A percentile compares a stretch with the other conserved stretches of the same genome.
phyloP scores from a whole-genome alignment of 2,797 vertebrate genomes.

The Novumbra hubbsi region DNA sequence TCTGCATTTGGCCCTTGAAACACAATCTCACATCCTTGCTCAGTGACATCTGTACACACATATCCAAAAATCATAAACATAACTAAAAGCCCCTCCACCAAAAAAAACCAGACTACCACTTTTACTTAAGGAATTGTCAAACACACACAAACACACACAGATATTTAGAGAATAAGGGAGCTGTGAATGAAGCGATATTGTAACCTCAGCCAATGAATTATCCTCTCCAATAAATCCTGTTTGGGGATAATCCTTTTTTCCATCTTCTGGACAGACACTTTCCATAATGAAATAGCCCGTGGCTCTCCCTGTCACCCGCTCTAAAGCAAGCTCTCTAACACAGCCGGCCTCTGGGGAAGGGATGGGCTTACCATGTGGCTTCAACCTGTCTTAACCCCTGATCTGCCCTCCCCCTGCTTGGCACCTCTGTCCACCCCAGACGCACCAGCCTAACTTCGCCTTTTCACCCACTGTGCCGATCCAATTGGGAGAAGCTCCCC shows the following conservation, averaged over 20 bases:
- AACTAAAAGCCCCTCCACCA: background rate
- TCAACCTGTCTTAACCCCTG: conserved; percentile 71
- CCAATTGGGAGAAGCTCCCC: conserved; percentile 50
- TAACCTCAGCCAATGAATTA: conserved; percentile 81
- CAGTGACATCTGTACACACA: conserved; percentile 2
- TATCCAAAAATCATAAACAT: conserved; percentile 16
- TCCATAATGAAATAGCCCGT: conserved; percentile 81
- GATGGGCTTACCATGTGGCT: conserved; percentile 68
- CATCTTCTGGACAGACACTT: conserved; percentile 83
- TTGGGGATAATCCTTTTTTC: conserved; percentile 82
- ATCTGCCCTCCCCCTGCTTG: conserved; percentile 43
- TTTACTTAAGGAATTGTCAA: conserved; percentile 14
- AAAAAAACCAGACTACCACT: background rate
- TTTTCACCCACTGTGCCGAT: conserved; percentile 35
- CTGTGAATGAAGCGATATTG: conserved; percentile 80
- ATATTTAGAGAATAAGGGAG: conserved; percentile 51
- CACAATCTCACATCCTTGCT: conserved; percentile 23
- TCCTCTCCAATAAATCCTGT: conserved; percentile 83
- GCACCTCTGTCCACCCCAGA: conserved; percentile 59
- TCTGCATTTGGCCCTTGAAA: conserved; percentile 18
- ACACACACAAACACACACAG: conserved; percentile 42
- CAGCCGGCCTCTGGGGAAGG: conserved; percentile 62
- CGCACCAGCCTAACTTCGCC: conserved; percentile 51
- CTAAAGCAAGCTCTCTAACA: conserved; percentile 65
- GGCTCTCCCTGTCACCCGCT: conserved; percentile 72